Evolutionary conservation across 2,888 invertebrate genomes (phyloP).

Genomic region (Caprella mutica): DNA sequence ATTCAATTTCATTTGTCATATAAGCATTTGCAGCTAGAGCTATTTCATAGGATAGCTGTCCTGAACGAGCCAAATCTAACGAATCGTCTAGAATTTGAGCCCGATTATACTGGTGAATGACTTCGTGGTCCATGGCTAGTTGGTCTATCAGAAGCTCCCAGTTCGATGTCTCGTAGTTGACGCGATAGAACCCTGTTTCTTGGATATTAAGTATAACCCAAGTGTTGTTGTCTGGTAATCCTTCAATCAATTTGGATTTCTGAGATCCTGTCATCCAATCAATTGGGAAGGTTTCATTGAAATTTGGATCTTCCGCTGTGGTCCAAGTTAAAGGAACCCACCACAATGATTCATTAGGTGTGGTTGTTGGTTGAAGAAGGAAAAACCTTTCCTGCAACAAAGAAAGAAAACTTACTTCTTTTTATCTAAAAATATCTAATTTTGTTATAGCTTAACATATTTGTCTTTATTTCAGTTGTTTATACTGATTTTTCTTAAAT

Average conservation of each 20-base stretch:
- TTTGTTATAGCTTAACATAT: too few relatives aligned
- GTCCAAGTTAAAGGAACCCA: constrained; percentile 53
- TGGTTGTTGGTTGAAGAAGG: too few relatives aligned
- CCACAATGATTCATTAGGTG: too few relatives aligned
- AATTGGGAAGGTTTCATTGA: constrained; percentile 46
- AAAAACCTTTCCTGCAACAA: too few relatives aligned
- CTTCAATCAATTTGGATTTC: constrained; percentile 6
- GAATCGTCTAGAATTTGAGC: constrained; percentile 77
- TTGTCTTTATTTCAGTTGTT: too few relatives aligned
- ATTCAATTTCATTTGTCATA: constrained; percentile 62
- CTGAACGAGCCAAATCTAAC: constrained; percentile 20
- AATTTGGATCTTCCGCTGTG: constrained; percentile 43
- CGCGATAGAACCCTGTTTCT: constrained; percentile 57
- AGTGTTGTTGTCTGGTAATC: constrained; percentile 36
- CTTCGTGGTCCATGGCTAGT: constrained; percentile 51
- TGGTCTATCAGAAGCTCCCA: constrained; percentile 62
- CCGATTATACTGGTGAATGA: constrained; percentile 64
- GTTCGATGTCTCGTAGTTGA: constrained; percentile 65
- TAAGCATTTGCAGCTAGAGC: constrained; percentile 71
- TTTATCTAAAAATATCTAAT: too few relatives aligned
- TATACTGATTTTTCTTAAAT: too few relatives aligned
- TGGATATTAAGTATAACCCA: constrained; percentile 72
- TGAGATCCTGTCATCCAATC: constrained; percentile 47
- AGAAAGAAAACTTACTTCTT: too few relatives aligned
- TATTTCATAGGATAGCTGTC: constrained; percentile 52